Evolutionary conservation across 2,888 invertebrate genomes (phyloP).

Genomic region (Scrobipalpa costella): DNA sequence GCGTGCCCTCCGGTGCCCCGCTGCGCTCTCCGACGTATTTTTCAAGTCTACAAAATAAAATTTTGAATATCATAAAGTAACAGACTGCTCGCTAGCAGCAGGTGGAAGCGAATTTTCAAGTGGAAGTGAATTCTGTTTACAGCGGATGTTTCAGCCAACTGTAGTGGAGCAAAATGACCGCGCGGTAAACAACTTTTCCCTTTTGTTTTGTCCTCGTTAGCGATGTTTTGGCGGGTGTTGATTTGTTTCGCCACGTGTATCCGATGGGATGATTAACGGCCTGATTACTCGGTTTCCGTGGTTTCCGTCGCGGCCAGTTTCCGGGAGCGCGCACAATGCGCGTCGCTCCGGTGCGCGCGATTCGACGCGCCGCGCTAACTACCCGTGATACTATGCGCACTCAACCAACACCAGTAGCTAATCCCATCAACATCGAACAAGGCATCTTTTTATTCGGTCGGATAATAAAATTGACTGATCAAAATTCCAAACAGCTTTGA

Average conservation of each 20-base stretch:
- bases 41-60: slow-evolving; percentile 51
- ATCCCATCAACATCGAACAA: slow-evolving; percentile 23
- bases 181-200: background rate
- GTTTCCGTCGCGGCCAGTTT: slow-evolving; percentile 55
- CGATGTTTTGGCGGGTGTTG: background rate
- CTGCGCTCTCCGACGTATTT: slow-evolving; percentile 48
- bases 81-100: slow-evolving; percentile 32
- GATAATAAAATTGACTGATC: background rate
- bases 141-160: slow-evolving; percentile 1
- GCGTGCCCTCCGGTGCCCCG: slow-evolving; percentile 57
- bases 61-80: slow-evolving; percentile 49
- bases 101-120: slow-evolving; percentile 20
- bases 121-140: slow-evolving; percentile 17
- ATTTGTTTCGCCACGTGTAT: slow-evolving; percentile 9
- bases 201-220: slow-evolving; percentile 10
- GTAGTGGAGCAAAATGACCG: slow-evolving; percentile 1
- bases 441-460: background rate
- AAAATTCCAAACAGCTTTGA: slow-evolving; percentile 8
- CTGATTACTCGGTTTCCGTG: slow-evolving; percentile 67
- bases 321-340: slow-evolving; percentile 48
- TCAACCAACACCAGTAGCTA: slow-evolving; percentile 33
- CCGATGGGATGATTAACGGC: slow-evolving; percentile 49
- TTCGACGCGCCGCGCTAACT: slow-evolving; percentile 52
- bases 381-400: slow-evolving; percentile 41
- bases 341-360: slow-evolving; percentile 40